Conservation (phyloP, 1,140 invertebrate genomes). For the Microplitis mediator region DNA sequence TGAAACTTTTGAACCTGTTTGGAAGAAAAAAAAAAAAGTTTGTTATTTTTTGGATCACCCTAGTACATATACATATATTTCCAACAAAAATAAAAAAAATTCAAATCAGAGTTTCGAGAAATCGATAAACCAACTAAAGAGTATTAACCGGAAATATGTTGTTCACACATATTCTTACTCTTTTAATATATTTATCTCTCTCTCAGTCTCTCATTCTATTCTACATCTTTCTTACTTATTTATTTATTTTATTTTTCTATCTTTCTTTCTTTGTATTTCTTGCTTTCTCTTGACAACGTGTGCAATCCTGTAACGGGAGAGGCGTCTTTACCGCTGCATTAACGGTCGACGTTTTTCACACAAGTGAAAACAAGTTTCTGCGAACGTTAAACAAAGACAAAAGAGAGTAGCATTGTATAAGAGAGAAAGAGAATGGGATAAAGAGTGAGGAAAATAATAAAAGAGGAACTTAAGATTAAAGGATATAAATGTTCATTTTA, state of each 20-base stretch:
- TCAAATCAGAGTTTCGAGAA: constrained; percentile 10
- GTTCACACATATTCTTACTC: constrained; percentile 22
- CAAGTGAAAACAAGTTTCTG: constrained; percentile 62
- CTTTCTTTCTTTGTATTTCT: too few species aligned
- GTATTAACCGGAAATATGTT: constrained; percentile 38
- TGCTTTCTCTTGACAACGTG: constrained; percentile 25
- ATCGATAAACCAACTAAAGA: constrained; percentile 21
- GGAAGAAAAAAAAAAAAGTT: too few species aligned
- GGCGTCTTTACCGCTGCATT: constrained; percentile 64
- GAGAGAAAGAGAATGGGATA: too few species aligned
- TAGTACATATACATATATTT: background rate
- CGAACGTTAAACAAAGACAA: background rate
- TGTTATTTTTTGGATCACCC: too few species aligned
- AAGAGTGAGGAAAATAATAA: constrained; percentile 14
- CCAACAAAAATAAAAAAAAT: background rate
- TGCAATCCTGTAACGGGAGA: constrained; percentile 59
- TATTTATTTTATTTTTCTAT: too few species aligned
- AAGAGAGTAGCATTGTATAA: too few species aligned
- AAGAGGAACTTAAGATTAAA: background rate
- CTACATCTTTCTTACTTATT: too few species aligned
- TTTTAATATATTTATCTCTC: too few species aligned
- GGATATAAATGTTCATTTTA: too few species aligned
- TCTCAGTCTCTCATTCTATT: too few species aligned
- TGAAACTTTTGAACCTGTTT: too few species aligned
- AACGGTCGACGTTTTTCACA: constrained; percentile 63